Percentiles rank a stretch among this genome's conserved stretches.
phyloP scores from a whole-genome alignment of 2,113 vertebrate species.

The Ptilorrhoa leucosticta region DNA sequence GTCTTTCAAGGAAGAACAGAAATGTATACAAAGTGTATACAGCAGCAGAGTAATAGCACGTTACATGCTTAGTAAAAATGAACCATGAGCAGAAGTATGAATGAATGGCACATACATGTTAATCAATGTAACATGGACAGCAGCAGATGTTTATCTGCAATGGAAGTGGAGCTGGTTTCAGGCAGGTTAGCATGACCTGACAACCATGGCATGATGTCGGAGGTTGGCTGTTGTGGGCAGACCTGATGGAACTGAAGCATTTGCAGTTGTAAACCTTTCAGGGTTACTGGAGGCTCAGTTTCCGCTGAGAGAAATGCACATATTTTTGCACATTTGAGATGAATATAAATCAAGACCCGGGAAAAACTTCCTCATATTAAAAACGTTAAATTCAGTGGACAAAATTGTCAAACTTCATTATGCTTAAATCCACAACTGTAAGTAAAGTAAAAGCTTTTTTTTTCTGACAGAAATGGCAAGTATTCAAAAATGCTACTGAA shows the following conservation, averaged over 20 bases:
- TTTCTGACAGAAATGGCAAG: background rate
- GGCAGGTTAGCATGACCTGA: conserved; percentile 72
- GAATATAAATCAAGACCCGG: background rate
- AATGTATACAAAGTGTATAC: conserved; percentile 79
- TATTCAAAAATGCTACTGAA: background rate
- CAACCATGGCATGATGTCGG: conserved; percentile 44
- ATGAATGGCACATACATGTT: conserved; percentile 65
- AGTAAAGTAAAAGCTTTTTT: background rate
- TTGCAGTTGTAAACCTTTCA: conserved; percentile 78
- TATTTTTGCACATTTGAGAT: conserved; percentile 32
- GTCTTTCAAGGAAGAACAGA: conserved; percentile 94
- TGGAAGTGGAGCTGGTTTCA: conserved; percentile 70
- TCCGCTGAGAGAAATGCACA: conserved; percentile 23
- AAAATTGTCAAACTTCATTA: background rate
- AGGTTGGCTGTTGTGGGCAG: conserved; percentile 58
- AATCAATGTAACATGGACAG: conserved; percentile 64
- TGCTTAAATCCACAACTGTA: background rate
- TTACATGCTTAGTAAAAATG: conserved; percentile 86
- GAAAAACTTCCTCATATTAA: background rate
- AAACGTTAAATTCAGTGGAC: background rate
- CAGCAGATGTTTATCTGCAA: conserved; percentile 71
- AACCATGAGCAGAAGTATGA: conserved; percentile 67
- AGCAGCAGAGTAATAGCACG: conserved; percentile 74
- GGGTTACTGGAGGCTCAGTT: conserved; percentile 37
- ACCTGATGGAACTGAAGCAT: conserved; percentile 74